These are phyloP conservation scores for Narcine bancroftii DNA, from an alignment of 2,113 vertebrate species.

Conservation along the genomic window DNA sequence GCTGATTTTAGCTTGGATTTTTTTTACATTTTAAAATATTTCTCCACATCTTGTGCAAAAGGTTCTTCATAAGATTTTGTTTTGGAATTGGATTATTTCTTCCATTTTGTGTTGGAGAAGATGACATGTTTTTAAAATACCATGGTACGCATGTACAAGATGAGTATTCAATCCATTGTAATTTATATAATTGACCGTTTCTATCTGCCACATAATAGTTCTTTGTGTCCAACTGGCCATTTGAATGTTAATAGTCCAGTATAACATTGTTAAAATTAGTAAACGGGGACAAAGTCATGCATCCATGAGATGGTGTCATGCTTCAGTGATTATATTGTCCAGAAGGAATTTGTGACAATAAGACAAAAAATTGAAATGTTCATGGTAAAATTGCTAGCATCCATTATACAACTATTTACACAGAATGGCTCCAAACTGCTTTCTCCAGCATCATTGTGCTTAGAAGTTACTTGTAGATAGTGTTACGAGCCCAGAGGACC, in stretches of 20 bases:
- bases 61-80: background rate
- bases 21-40: background rate
- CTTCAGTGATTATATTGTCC: background rate
- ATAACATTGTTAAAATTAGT: slow-evolving; percentile 15
- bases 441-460: background rate
- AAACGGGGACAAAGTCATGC: background rate
- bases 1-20: background rate
- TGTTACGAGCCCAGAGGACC: no score
- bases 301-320: background rate
- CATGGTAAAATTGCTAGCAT: background rate
- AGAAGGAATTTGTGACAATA: background rate
- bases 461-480: background rate
- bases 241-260: background rate
- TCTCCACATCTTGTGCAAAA: background rate
- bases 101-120: background rate
- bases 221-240: background rate
- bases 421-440: background rate
- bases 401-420: background rate
- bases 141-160: background rate
- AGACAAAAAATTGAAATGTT: background rate
- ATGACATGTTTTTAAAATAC: background rate
- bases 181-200: background rate
- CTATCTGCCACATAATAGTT: background rate
- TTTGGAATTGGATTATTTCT: no score
- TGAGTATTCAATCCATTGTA: background rate